phyloP scores from a whole-genome alignment of 2,113 vertebrate genomes.

The Trochalopteron elliotii region DNA sequence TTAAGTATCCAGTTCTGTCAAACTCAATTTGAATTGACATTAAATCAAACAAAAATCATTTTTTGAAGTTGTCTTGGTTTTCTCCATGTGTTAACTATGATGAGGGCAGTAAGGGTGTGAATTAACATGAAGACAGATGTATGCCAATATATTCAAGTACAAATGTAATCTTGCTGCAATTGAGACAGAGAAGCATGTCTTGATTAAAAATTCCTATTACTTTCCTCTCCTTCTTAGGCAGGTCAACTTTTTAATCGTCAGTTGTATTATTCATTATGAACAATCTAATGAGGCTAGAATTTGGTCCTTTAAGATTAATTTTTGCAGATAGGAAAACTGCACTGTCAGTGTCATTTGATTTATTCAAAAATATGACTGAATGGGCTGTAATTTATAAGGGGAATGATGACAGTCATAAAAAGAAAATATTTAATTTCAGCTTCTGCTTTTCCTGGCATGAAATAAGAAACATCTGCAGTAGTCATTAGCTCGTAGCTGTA shows the following conservation, averaged over 20 bases:
- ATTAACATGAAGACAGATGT: not conserved
- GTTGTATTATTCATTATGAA: not conserved
- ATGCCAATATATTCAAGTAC: not conserved
- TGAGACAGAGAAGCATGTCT: not conserved
- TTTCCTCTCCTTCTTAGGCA: not conserved
- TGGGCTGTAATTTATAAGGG: slow-evolving; percentile 54
- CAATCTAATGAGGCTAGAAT: slow-evolving; percentile 56
- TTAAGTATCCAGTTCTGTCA: not conserved
- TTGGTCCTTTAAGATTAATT: slow-evolving; percentile 44
- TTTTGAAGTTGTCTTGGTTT: not conserved
- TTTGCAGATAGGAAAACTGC: slow-evolving; percentile 59
- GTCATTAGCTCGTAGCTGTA: slow-evolving; percentile 43
- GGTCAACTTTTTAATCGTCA: slow-evolving; percentile 38
- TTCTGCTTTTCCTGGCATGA: slow-evolving; percentile 50
- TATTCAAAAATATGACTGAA: slow-evolving; percentile 52
- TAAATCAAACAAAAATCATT: not conserved
- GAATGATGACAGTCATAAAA: slow-evolving; percentile 53
- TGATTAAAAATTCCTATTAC: slow-evolving; percentile 23
- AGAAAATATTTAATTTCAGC: slow-evolving; percentile 66
- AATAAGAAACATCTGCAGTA: slow-evolving; percentile 59
- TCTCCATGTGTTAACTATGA: not conserved
- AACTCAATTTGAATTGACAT: not conserved
- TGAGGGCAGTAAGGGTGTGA: not conserved
- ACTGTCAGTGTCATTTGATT: slow-evolving; percentile 57
- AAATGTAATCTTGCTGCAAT: not conserved